phyloP scores from a whole-genome alignment of 2,888 invertebrate genomes.

The Candidula unifasciata region DNA sequence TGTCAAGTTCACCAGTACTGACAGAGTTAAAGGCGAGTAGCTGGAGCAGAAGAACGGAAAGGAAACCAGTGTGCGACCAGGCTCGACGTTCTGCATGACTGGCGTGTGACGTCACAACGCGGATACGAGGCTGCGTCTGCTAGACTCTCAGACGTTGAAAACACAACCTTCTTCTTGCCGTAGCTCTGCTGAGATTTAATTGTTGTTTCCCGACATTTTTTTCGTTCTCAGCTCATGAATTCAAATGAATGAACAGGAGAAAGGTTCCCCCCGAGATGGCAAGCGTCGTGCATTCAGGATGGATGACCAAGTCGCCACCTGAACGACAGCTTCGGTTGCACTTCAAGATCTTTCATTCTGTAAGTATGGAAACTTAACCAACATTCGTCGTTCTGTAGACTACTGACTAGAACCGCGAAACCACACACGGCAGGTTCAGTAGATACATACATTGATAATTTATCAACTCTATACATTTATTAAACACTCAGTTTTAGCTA shows the following conservation, averaged over 20 bases:
- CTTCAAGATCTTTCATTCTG: conserved; percentile 86
- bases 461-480: no score
- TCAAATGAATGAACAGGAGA: conserved; percentile 50
- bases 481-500: no score
- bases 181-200: not conserved
- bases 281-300: conserved; percentile 82
- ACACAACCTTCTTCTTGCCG: not conserved
- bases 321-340: conserved; percentile 83
- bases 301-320: conserved; percentile 96
- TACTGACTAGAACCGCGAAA: no score
- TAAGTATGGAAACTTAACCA: conserved; percentile 83
- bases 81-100: not conserved
- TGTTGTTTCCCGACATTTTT: not conserved
- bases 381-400: no score
- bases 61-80: not conserved
- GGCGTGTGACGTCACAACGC: not conserved
- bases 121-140: not conserved
- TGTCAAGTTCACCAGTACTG: no score
- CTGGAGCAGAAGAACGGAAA: no score
- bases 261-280: conserved; percentile 64
- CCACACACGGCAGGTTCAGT: no score
- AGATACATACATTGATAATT: no score
- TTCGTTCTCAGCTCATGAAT: not conserved
- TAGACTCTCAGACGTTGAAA: not conserved
- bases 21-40: no score